Conservation (phyloP, 37 sponge, comb jelly and placozoan species). For the Spongia lamella region DNA sequence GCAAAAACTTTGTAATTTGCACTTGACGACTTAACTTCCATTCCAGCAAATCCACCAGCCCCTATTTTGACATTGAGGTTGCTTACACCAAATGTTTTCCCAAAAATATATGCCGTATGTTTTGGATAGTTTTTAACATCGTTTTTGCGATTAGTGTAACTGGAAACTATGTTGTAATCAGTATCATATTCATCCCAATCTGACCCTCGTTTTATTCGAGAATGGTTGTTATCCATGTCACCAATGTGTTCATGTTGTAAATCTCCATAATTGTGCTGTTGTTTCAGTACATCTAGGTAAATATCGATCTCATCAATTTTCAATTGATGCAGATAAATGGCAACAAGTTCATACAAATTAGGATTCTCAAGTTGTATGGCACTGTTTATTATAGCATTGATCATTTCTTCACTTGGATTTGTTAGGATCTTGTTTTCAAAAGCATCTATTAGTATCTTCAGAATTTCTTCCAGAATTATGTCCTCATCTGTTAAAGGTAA, state of each 20-base stretch:
- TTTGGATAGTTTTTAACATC: slow-evolving; percentile 38
- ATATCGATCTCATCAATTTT: neutral
- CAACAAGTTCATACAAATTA: slow-evolving; percentile 3
- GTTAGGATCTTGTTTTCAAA: too few species aligned
- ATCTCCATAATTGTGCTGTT: neutral
- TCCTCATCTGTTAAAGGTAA: neutral
- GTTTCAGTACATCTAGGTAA: neutral
- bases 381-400: too few species aligned
- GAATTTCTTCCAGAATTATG: too few species aligned
- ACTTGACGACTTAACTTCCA: too few species aligned
- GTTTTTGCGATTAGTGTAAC: slow-evolving; percentile 11
- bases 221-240: neutral
- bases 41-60: slow-evolving; percentile 54
- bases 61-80: slow-evolving; percentile 38
- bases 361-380: too few species aligned
- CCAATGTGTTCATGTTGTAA: neutral
- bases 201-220: too few species aligned
- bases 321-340: slow-evolving; percentile 12
- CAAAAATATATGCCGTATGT: slow-evolving; percentile 56
- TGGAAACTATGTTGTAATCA: slow-evolving; percentile 40
- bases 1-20: too few species aligned
- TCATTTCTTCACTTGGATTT: too few species aligned
- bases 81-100: slow-evolving; percentile 46
- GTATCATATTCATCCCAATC: slow-evolving; percentile 37
- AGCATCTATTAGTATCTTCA: too few species aligned